Base-by-base conservation (phyloP, 2,797 vertebrate genomes). In the Parotocinclus haroldoi region DNA sequence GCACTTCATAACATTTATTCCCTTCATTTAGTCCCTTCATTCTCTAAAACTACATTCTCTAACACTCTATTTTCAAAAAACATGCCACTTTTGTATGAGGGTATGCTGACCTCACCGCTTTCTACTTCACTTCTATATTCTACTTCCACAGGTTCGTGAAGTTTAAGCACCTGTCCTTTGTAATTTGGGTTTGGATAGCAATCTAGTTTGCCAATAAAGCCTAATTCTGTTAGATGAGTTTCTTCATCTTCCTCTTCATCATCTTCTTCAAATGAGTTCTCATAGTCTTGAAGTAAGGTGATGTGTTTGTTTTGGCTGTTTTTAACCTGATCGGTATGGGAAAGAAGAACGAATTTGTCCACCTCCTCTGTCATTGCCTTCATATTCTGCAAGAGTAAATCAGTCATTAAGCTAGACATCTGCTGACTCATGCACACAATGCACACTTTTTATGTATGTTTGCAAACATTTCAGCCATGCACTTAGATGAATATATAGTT, bases 121-220 rank as follows among this genome's bases (percentile, higher is more conserved):
- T 77, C 75, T 10, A 14, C 45, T 48, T 39, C 58, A 12, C 12
- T 39, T 58, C 17, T 60, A 7, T 77, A 63, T 39, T 16, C n/a
- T n/a, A 11, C 14, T 50, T 63, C 66, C 36, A 68, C n/a, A n/a
- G 48, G 7, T 18, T 72, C 65, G 1, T 64, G 48, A 13, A 72
- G 44, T 9, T 10, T 37, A 5, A 77, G 65, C 39, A 51, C 54
- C 71, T 77, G 64, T 42, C 75, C 68, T 75, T 71, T 75, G 71
- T 73, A 77, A 68, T 70, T 73, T 27, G 71, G 68, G 48, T 77
- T 79, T 0, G 62, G 65, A 63, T 66, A 63, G 17, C 17, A 72
- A 61, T 19, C 54, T 7, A 52, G 45, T 48, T 66, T 66, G 10
- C 10, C 16, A 17, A 39, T 14, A 7, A 27, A 54, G 61, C 9